Evolutionary conservation across 2,888 invertebrate species (phyloP).

Genomic region (Callyntrura sp.): DNA sequence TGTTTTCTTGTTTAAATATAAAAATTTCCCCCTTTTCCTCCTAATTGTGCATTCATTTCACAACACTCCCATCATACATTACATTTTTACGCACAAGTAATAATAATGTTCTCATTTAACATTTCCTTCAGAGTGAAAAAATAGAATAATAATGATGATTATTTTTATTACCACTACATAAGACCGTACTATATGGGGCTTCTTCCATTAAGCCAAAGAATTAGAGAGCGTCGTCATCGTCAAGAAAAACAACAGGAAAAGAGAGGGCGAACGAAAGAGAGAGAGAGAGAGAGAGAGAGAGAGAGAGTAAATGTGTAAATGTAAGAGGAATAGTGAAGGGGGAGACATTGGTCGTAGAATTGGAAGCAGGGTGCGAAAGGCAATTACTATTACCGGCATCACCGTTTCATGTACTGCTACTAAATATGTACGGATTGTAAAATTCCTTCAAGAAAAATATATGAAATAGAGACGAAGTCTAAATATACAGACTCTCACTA

Average conservation of each 20-base stretch:
- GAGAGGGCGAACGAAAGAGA: neutral
- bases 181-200: neutral
- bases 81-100: constrained; percentile 17
- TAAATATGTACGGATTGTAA: no score
- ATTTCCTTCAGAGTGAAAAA: constrained; percentile 35
- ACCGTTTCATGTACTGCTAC: no score
- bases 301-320: no score
- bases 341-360: neutral
- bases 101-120: constrained; percentile 41
- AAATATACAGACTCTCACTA: no score
- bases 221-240: neutral
- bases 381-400: constrained; percentile 6
- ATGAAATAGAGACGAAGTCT: neutral
- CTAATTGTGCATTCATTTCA: constrained; percentile 43
- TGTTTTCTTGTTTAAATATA: neutral
- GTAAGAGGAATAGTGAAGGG: neutral
- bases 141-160: constrained; percentile 35
- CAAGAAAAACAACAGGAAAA: neutral
- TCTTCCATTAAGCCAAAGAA: neutral
- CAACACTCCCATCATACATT: constrained; percentile 12
- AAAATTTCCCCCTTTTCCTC: neutral
- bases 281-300: neutral
- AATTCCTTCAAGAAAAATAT: neutral
- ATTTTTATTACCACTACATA: constrained; percentile 6
- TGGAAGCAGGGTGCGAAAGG: constrained; percentile 1